Base-by-base conservation (phyloP, 2,888 invertebrate genomes). In the Trisateles emortualis region DNA sequence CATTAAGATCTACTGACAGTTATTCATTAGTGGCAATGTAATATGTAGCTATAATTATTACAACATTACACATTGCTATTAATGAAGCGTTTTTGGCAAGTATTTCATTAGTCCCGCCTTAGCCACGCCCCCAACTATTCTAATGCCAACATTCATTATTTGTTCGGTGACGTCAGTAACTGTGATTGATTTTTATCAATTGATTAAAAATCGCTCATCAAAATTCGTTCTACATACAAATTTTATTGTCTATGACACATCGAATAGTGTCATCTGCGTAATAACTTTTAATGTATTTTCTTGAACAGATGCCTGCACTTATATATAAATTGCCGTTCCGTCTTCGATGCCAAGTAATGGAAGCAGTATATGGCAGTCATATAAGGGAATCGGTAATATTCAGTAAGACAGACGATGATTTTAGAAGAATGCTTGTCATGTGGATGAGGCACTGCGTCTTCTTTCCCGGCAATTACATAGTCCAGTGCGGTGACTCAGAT, bases 401-500 rank as follows among this genome's bases (percentile, higher is more conserved):
- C 71, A 83, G 81, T 52, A 92, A 86, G 52, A 87, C 93, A 0
- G 90, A 91, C 33, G 87, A 88, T 19, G 88, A 92, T 52, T 93
- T 94, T 54, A 81, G 87, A 50, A 76, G 92, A 46, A 94, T 94
- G 90, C 68, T 94, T 1, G 83, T 84, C 0, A 87, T 88, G 83
- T 90, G 93, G 86, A 79, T 94, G 75, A 86, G 86, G 16, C 93
- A 91, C 51, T 90, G 89, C 13, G 90, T 94, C 0, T 94, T 93
- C 73, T 94, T 94, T 60, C 90, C 93, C 2, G 92, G 93, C 2
- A 93, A 94, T 73, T 94, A 94, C 50, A 94, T 94, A 8, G 93
- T 94, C 8, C 93, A 94, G 61, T 87, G 90, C 30, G 94, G 94
- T 0, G 94, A 94, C 66, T 90, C 93, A 0, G 92, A 94, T 65